Evolutionary conservation across 23 tunicate species (phyloP), one percentile per base, ranked within the genome.

Genomic region (Halocynthia roretzi): DNA sequence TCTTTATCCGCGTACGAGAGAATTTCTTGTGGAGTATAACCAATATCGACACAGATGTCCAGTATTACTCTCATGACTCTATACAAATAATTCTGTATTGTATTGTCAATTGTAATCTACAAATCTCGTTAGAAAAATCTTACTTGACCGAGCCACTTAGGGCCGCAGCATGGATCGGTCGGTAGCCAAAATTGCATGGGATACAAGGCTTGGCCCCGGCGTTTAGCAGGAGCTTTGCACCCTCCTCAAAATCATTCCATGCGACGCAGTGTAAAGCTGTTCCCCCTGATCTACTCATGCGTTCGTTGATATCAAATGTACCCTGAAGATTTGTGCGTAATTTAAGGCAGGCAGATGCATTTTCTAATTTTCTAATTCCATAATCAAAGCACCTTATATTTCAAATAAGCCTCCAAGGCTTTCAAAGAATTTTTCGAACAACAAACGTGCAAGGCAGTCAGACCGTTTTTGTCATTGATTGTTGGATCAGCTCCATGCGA

Each of bases 121-220:
- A 31, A 31, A 31, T 31, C 44, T 31, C 2, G 44, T 31, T 31
- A 31, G 63, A 58, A 58, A 14, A n/a, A 10, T 19, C 51, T 80
- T 69, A 89, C 96, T 84, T 84, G 54, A 56, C 78, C 5, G 96
- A 84, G 18, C 96, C 96, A 61, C 82, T 17, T 31, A 77, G 9
- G 19, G 96, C 96, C 17, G 96, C 96, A 11, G 62, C 65, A 67
- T 89, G 96, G 7, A 89, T 67, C 8, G 96, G 88, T 7, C 84
- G 50, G 70, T 82, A 83, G 53, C 96, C 96, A 60, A 82, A 83
- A 5, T 75, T 54, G 61, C 96, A 83, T 7, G 82, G 51, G 9
- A 62, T 23, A 62, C 96, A 89, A 0, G 85, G 88, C 44, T 84
- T 81, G 15, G 96, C 96, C 7, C 96, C 96, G 11, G 78, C 58